Base-by-base conservation (phyloP, 2,113 vertebrate genomes). In the Progne subis region DNA sequence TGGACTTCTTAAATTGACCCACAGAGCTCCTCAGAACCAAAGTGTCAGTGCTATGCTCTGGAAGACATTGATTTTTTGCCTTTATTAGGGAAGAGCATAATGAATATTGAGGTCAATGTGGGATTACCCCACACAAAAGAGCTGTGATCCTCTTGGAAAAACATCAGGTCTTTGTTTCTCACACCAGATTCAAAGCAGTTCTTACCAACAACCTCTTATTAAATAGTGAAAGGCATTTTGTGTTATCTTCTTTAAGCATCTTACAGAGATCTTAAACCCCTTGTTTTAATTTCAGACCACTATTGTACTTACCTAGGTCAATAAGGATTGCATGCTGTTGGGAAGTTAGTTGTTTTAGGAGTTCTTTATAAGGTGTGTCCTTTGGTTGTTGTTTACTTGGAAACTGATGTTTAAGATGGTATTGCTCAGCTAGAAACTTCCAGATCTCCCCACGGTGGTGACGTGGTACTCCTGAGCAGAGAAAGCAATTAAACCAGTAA, bases 261-360 rank as follows among this genome's bases (percentile, higher is more conserved):
- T 81, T 80, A 44, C 23, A 76, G 56, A 86, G 52, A 50, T 50
- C n/a, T 41, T 5, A 68, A 67, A 15, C 4, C 15, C 9, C 52
- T 69, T 67, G 34, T 26, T 61, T 87, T n/a, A n/a, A 60, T 12
- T 65, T 69, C 44, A 39, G 14, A 49, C 3, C 1, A 8, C 44
- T 37, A 34, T 21, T 28, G 43, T 68, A 79, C 96, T 98, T 98
- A 99, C 99, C 99, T 8, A 99, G 97, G 93, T 99, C 99, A 55
- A 99, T 99, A 77, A 99, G 99, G 94, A 99, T 99, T 52, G 99
- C 99, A 7, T 99, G 99, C 86, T 99, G 99, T 72, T 99, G 99
- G 8, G 99, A 98, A 55, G 99, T 99, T 77, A 99, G 97, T 81
- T 99, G 99, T 88, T 99, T 99, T 31, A 99, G 94, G 82, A 99